phyloP scores from a whole-genome alignment of 2,888 invertebrate species.

The Eupithecia insigniata region DNA sequence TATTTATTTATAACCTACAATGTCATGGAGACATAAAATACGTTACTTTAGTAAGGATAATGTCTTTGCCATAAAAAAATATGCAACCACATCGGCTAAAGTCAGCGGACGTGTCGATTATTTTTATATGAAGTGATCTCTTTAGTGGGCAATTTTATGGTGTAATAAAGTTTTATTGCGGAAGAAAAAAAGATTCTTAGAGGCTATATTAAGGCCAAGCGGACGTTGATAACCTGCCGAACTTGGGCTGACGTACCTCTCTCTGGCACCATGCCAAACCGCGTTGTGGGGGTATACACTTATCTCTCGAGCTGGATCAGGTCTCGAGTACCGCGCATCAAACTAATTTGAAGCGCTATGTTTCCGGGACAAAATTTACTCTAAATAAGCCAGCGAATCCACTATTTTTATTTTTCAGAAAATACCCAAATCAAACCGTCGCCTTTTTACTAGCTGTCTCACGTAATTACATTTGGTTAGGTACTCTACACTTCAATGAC shows the following conservation, averaged over 20 bases:
- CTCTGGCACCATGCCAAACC: conserved; percentile 66
- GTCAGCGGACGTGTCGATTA: conserved; percentile 58
- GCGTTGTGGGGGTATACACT: conserved; percentile 50
- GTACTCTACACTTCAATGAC: background rate
- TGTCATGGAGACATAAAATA: background rate
- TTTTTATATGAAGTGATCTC: conserved; percentile 68
- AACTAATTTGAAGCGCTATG: conserved; percentile 51
- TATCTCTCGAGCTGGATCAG: conserved; percentile 49
- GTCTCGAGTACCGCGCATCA: conserved; percentile 50
- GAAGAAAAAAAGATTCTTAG: conserved; percentile 65
- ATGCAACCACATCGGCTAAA: conserved; percentile 48
- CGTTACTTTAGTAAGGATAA: conserved; percentile 8
- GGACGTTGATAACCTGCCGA: conserved; percentile 76
- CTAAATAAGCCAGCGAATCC: conserved; percentile 6
- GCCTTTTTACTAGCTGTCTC: background rate
- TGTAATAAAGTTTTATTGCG: conserved; percentile 72
- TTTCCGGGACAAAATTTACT: conserved; percentile 44
- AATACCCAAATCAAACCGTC: background rate
- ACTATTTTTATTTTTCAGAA: background rate
- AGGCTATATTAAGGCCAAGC: conserved; percentile 68
- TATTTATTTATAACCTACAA: background rate
- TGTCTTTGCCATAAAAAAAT: conserved; percentile 43
- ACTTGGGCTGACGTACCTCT: conserved; percentile 57
- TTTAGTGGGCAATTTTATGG: conserved; percentile 65
- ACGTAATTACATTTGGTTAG: background rate